A percentile compares a stretch with the other conserved stretches of the same genome.
Evolutionary conservation across 2,888 invertebrate genomes (phyloP).

Genomic region (Apamea monoglypha): DNA sequence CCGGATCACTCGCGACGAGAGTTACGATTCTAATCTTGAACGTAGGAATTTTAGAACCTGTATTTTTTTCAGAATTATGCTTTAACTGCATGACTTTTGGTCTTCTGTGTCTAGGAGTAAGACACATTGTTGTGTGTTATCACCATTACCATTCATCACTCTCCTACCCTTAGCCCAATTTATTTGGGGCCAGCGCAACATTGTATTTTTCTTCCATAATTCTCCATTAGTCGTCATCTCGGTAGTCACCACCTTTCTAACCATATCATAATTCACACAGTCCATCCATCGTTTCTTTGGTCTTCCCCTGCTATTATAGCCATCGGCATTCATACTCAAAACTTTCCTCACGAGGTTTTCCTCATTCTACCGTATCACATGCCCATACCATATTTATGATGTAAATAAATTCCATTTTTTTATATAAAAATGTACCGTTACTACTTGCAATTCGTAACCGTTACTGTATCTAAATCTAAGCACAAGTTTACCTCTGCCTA

Average conservation of each 20-base stretch:
- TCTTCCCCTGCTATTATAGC: background rate
- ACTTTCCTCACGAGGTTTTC: background rate
- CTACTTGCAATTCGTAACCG: background rate
- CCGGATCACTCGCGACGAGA: slow-evolving; percentile 14
- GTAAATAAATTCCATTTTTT: background rate
- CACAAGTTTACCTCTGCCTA: background rate
- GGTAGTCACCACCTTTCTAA: background rate
- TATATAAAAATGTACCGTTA: background rate
- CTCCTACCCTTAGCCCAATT: no score
- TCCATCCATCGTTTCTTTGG: background rate
- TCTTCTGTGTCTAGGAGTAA: background rate
- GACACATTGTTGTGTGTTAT: background rate
- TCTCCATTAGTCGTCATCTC: background rate
- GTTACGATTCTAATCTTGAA: slow-evolving; percentile 14
- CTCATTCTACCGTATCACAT: background rate
- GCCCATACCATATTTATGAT: background rate
- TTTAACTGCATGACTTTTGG: background rate
- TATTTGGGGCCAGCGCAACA: background rate
- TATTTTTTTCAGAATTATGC: background rate
- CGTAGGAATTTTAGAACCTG: background rate
- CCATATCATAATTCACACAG: background rate
- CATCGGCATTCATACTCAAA: background rate
- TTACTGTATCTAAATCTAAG: background rate
- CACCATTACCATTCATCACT: background rate
- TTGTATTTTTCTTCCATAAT: background rate